Percentiles rank a stretch among this genome's conserved stretches.
Conservation (phyloP, 2,888 invertebrate genomes). For the Rhogogaster chlorosoma region DNA sequence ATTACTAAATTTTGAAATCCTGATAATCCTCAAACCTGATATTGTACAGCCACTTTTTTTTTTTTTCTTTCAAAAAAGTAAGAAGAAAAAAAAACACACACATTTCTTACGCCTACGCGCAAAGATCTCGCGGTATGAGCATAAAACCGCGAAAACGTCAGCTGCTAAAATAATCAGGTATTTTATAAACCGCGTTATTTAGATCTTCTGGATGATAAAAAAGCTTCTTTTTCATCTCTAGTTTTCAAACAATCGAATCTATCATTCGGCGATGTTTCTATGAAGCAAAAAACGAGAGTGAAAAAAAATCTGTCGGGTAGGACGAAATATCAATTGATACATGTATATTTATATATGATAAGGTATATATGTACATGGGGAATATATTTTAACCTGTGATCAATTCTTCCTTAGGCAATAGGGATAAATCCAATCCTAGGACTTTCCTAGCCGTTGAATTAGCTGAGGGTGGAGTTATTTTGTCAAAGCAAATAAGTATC, state of each 20-base stretch:
- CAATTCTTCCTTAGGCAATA: not conserved
- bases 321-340: not conserved
- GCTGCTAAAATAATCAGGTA: slow-evolving; percentile 26
- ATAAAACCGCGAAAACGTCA: not conserved
- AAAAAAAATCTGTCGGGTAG: not conserved
- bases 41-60: not conserved
- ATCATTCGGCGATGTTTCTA: not conserved
- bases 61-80: not conserved
- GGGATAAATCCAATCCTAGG: not conserved
- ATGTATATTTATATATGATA: no score
- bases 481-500: slow-evolving; percentile 28
- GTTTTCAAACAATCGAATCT: not conserved
- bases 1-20: not conserved
- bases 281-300: not conserved
- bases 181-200: not conserved
- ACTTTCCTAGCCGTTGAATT: not conserved
- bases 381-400: slow-evolving; percentile 11
- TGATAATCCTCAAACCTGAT: not conserved
- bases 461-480: slow-evolving; percentile 28
- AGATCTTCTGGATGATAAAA: not conserved
- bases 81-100: no score
- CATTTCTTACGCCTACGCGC: not conserved
- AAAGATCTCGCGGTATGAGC: not conserved
- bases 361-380: no score
- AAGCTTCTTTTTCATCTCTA: not conserved